Evolutionary conservation across 2,797 vertebrate species (phyloP), one percentile per base, ranked within the genome.

Genomic region (Acanthis flammea): DNA sequence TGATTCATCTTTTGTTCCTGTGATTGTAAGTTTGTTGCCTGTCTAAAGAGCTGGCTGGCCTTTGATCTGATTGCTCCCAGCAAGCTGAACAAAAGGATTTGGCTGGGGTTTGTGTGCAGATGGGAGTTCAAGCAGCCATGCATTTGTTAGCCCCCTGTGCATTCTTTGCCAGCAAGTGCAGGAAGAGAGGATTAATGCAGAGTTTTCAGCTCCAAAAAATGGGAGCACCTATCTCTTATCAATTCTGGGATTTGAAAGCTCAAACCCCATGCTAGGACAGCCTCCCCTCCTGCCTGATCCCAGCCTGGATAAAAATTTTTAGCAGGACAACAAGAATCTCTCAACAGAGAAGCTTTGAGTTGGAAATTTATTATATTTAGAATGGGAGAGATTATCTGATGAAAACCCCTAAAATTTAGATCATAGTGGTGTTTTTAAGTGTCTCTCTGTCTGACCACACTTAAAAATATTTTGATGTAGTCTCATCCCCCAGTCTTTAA

Each of bases 51-150:
- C 51, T 66, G 0, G 0, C 10, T 73, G 63, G 13, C 31, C 84
- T 57, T 30, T 73, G 66, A 27, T 89, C 44, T 1, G 7, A 8
- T 66, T 89, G 17, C 39, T 81, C 50, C 76, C 71, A 60, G 88
- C n/a, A 39, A 58, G 55, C 27, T 72, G 55, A 84, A 71, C 55
- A n/a, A 42, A 58, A 85, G 89, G 75, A 9, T 76, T 89, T 96
- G 89, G 74, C 84, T 71, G 68, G 31, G 31, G 13, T 82, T 58
- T 57, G 23, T 48, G 81, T 91, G 84, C 84, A 85, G 71, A 39
- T 94, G 96, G 92, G 78, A 79, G 45, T 80, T 41, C 41, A 86
- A 51, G 92, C 63, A 89, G 28, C 61, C 78, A 18, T 90, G 89
- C 72, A 77, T 90, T 88, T 87, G 37, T 74, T 53, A 82, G 35